Conservation (phyloP, 64 coral and sea anemone species). For the Montipora foliosa region DNA sequence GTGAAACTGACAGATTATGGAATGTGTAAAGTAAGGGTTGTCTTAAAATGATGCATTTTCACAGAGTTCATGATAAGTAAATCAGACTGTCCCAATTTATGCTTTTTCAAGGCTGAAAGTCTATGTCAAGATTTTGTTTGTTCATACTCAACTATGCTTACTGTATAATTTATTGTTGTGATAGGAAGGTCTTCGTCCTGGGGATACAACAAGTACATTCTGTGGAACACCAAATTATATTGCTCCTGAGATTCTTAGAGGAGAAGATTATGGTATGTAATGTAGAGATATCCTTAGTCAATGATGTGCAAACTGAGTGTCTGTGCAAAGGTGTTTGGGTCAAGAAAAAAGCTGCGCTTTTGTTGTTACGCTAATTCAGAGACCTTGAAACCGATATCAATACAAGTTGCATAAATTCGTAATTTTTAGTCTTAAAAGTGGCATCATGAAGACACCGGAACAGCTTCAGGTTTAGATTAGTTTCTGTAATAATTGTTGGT, state of each 20-base stretch:
- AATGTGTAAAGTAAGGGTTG: constrained; percentile 92
- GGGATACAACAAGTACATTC: constrained; percentile 96
- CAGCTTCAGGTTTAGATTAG: too few relatives aligned
- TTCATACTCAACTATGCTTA: too few relatives aligned
- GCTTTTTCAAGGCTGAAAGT: not conserved
- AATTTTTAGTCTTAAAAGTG: too few relatives aligned
- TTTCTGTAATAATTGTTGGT: too few relatives aligned
- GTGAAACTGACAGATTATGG: constrained; percentile 99
- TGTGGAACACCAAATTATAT: constrained; percentile 99
- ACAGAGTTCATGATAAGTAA: too few relatives aligned
- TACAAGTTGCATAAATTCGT: too few relatives aligned
- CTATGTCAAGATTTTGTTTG: not conserved
- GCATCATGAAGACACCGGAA: too few relatives aligned
- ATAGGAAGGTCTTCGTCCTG: constrained; percentile 95
- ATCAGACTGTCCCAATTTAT: not conserved
- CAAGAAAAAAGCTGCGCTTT: too few relatives aligned
- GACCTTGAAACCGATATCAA: too few relatives aligned
- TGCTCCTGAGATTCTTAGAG: constrained; percentile 96
- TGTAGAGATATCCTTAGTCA: not conserved
- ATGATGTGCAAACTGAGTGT: not conserved
- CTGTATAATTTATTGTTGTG: not conserved
- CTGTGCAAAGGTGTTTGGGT: not conserved
- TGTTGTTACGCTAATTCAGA: too few relatives aligned
- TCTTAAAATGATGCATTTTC: too few relatives aligned
- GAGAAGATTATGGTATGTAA: constrained; percentile 96